Evolutionary conservation across 2,113 vertebrate species (phyloP), one percentile per base, ranked within the genome.

Genomic region (Thamnophis sirtalis): DNA sequence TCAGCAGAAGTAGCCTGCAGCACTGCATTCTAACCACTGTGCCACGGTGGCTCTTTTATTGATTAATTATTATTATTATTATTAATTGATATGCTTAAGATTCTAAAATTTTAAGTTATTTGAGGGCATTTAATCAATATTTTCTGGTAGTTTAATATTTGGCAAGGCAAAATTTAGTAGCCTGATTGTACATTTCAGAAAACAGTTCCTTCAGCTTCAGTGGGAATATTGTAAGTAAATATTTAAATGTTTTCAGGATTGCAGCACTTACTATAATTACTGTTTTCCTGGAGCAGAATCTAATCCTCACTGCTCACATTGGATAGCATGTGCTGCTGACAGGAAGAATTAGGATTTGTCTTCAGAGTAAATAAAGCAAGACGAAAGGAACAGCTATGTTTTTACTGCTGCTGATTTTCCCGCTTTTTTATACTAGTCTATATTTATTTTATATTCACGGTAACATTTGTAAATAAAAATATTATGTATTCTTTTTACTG

Each of bases 41-140:
- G 1, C 22, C 22, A 58, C 22, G 2, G 2, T 24, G 1, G 56
- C 24, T 58, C 21, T 58, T 58, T 26, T 26, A 26, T 26, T 58
- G 56, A 26, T 58, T 26, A 58, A 58, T 58, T 26, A 58, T 58
- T 3, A 58, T n/a, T n/a, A n/a, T n/a, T n/a, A n/a, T 24, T 26
- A 26, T 58, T 58, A 85, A 86, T 73, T 94, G 3, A 92, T 49
- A 80, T 49, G 21, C 3, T 22, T 4, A 43, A 43, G 3, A 5
- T 90, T 38, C 17, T 38, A 19, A 80, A 73, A 80, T 38, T 1
- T 19, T 80, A 80, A 80, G 33, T 21, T 80, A 9, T 84, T 60
- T 89, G 49, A 55, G 93, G 49, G 11, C 24, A 63, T 63, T 63
- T 63, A 94, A 89, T 90, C 1, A 58, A 80, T 95, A 94, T 95